These are phyloP conservation scores for Bothrops jararaca DNA, from an alignment of 2,113 vertebrate genomes.

Conservation along the genomic window DNA sequence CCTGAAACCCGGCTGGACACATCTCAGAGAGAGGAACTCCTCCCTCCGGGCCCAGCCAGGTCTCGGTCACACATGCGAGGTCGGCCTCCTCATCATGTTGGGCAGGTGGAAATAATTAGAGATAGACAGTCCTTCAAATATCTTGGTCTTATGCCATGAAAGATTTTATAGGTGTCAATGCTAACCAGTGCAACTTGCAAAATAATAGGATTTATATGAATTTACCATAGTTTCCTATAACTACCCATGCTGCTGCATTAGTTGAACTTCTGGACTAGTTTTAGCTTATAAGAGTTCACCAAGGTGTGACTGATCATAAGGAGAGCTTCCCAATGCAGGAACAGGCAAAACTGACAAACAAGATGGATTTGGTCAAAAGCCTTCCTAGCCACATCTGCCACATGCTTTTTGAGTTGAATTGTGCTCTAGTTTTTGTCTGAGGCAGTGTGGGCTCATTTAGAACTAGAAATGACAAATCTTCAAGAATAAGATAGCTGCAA, in stretches of 20 bases:
- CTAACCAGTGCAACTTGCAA: background rate
- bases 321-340: background rate
- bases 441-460: background rate
- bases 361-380: background rate
- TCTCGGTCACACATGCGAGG: too few relatives aligned
- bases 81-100: too few relatives aligned
- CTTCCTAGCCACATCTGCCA: background rate
- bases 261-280: background rate
- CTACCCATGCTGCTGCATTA: background rate
- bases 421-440: background rate
- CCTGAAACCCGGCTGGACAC: too few relatives aligned
- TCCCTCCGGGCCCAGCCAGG: too few relatives aligned
- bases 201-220: background rate
- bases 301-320: background rate
- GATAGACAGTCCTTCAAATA: background rate
- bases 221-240: background rate
- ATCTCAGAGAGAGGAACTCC: too few relatives aligned
- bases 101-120: background rate
- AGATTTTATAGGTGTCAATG: background rate
- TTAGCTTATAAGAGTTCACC: background rate
- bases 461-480: background rate
- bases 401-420: background rate
- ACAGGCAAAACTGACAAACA: background rate
- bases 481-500: background rate
- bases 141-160: background rate